Conservation (phyloP, 1,140 invertebrate genomes). For the Drosophila aff. region DNA sequence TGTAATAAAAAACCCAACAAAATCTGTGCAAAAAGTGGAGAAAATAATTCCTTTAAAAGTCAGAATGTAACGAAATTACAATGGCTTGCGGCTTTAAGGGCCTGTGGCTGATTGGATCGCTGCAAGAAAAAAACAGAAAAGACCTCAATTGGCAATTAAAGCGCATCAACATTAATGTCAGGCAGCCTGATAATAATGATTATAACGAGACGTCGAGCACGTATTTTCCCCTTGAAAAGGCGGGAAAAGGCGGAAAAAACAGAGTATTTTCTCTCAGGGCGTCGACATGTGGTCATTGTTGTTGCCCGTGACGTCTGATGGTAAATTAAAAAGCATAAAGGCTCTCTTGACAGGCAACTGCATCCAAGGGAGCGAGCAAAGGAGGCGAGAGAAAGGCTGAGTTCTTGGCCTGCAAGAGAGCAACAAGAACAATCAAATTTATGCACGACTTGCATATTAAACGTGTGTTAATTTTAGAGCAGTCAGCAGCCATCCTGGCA, state of each 20-base stretch:
- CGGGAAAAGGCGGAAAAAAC: constrained; percentile 16
- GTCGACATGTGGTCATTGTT: constrained; percentile 75
- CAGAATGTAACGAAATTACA: constrained; percentile 64
- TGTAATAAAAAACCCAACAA: not conserved
- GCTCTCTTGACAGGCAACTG: constrained; percentile 12
- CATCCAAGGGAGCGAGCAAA: constrained; percentile 12
- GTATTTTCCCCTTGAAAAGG: constrained; percentile 47
- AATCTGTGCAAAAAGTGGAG: not conserved
- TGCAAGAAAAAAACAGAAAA: constrained; percentile 40
- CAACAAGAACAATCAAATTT: constrained; percentile 66
- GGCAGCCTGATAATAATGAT: constrained; percentile 52
- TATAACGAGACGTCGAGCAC: constrained; percentile 72
- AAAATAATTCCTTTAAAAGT: constrained; percentile 2
- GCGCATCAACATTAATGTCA: constrained; percentile 74
- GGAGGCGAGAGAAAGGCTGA: constrained; percentile 11
- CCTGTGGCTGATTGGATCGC: constrained; percentile 30
- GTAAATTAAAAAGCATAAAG: constrained; percentile 79
- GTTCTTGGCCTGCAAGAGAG: constrained; percentile 3
- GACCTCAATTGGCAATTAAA: constrained; percentile 78
- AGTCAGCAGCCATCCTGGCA: constrained; percentile 39
- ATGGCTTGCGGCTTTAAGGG: constrained; percentile 19
- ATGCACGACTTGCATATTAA: constrained; percentile 83
- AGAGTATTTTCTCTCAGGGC: constrained; percentile 53
- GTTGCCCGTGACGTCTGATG: constrained; percentile 68
- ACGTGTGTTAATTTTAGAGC: constrained; percentile 83